Percentiles rank a stretch among this genome's conserved stretches.
These are phyloP conservation scores for Eutolmus rufibarbis DNA, from an alignment of 2,888 invertebrate genomes.

Conservation along the genomic window DNA sequence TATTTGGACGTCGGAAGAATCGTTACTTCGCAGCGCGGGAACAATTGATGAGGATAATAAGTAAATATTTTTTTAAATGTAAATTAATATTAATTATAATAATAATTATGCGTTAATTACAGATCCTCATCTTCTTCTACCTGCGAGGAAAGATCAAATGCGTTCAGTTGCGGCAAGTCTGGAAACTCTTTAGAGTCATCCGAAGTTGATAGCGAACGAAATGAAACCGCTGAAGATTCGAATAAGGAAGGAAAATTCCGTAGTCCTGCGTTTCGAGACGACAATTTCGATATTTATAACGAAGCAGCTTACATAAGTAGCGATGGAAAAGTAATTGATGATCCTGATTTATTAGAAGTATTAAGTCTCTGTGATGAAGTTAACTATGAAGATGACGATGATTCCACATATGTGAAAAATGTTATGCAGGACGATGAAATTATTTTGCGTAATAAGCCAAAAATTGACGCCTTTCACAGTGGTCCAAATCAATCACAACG, in stretches of 20 bases:
- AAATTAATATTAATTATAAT: not conserved
- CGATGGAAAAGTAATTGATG: constrained; percentile 51
- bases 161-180: constrained; percentile 61
- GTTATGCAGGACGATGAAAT: constrained; percentile 52
- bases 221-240: constrained; percentile 60
- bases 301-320: not conserved
- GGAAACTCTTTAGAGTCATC: constrained; percentile 62
- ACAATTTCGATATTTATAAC: not conserved
- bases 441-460: constrained; percentile 57
- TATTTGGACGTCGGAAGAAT: constrained; percentile 63
- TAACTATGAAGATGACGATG: constrained; percentile 48
- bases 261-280: not conserved
- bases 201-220: constrained; percentile 58
- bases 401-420: constrained; percentile 54
- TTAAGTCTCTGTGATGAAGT: constrained; percentile 58
- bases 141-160: constrained; percentile 59
- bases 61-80: constrained; percentile 52
- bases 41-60: constrained; percentile 64
- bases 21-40: constrained; percentile 61
- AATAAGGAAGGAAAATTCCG: constrained; percentile 57
- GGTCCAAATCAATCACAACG: constrained; percentile 51
- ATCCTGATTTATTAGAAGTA: constrained; percentile 61
- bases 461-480: constrained; percentile 48
- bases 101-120: constrained; percentile 50
- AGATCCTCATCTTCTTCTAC: constrained; percentile 62